Evolutionary conservation across 2,113 vertebrate genomes (phyloP), one percentile per base, ranked within the genome.

Genomic region (Cottus gobio): DNA sequence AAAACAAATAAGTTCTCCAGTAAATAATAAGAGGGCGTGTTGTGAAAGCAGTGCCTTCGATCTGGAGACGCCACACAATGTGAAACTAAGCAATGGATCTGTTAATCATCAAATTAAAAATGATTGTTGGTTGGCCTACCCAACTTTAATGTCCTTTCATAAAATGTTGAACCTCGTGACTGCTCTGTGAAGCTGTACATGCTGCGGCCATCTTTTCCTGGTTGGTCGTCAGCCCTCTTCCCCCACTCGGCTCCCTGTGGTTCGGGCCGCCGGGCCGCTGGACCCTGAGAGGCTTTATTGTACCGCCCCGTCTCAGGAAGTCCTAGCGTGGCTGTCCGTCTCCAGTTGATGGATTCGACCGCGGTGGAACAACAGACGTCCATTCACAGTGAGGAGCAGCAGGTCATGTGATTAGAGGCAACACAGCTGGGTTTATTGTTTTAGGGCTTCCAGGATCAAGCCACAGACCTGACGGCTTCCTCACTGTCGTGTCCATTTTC

Each of bases 221-320:
- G 7, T 57, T 7, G 9, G 5, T 76, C 34, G 10, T 50, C 37
- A 30, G 3, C 18, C 56, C 2, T 11, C 13, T 11, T 54, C 20
- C 46, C 20, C 2, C 7, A 37, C 30, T 31, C 30, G 30, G 30
- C 30, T 34, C 34, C 34, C 6, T 34, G 34, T 2, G 34, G 4
- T 34, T 34, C 34, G 4, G 39, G 1, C 9, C 39, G 58, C 54
- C 24, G 28, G 1, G 63, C 76, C 75, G n/a, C 26, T 44, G 42
- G 31, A 39, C 16, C 39, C 24, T 82, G 58, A 75, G 16, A 67
- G 67, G 64, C n/a, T 85, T 77, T 48, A 60, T 82, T 87, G 79
- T 77, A 0, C 75, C 62, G 52, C 39, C 1, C 57, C 44, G 60
- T 64, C 42, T 48, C 20, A 18, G 56, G 42, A 68, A 60, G 74